A percentile compares a stretch with the other conserved stretches of the same genome.
These are phyloP conservation scores for Drosophila prostipennis DNA, from an alignment of 2,888 invertebrate species.

Conservation along the genomic window DNA sequence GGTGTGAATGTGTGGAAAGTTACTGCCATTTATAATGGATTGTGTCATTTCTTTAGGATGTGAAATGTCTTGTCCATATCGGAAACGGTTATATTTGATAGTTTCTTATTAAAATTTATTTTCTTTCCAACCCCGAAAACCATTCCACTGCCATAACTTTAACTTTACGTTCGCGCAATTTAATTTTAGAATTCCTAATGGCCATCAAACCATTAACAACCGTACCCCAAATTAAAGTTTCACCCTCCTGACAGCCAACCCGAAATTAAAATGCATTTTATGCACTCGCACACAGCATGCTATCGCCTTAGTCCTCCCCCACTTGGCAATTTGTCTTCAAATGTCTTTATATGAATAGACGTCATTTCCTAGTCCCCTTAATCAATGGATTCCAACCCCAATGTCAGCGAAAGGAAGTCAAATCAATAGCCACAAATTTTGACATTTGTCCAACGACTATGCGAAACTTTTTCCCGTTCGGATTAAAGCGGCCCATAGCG, in stretches of 20 bases:
- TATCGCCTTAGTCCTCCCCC: slow-evolving; percentile 7
- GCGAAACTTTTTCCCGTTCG: slow-evolving; percentile 33
- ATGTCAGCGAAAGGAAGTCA: slow-evolving; percentile 41
- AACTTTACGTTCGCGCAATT: slow-evolving; percentile 55
- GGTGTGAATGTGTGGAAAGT: neutral
- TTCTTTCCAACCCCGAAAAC: no score
- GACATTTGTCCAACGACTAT: slow-evolving; percentile 74
- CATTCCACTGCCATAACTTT: neutral
- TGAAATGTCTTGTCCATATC: neutral
- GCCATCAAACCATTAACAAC: slow-evolving; percentile 60
- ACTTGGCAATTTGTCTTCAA: slow-evolving; percentile 28
- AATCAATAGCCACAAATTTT: slow-evolving; percentile 76
- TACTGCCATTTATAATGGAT: neutral
- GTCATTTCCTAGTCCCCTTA: slow-evolving; percentile 33
- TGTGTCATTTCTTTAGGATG: neutral
- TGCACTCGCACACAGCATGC: slow-evolving; percentile 56
- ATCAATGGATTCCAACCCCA: slow-evolving; percentile 50
- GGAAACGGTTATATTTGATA: no score
- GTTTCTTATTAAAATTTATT: neutral
- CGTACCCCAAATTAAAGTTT: slow-evolving; percentile 11
- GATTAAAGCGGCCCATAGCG: slow-evolving; percentile 47
- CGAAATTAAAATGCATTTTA: slow-evolving; percentile 72
- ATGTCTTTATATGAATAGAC: slow-evolving; percentile 62
- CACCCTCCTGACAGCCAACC: slow-evolving; percentile 38
- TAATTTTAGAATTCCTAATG: slow-evolving; percentile 52